Base-by-base conservation (phyloP, 2,888 invertebrate genomes). In the Sphaerophoria rueppellii region DNA sequence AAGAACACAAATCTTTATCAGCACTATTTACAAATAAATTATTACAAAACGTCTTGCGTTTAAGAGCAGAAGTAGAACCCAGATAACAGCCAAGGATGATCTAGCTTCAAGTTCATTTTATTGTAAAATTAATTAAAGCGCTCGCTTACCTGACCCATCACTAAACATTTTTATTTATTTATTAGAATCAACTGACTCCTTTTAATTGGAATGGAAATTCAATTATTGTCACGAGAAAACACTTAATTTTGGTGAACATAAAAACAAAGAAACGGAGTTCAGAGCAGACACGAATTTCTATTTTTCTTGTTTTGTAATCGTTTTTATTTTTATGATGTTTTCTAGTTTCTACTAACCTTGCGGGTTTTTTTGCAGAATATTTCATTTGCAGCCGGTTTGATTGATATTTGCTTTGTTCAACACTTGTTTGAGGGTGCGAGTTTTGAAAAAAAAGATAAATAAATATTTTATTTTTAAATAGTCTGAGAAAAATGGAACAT, bases 371-470 rank as follows among this genome's bases (percentile, higher is more conserved):
- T 43, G 54, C 35, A 65, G 67, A 75, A 83, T 55, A 69, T 83
- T 16, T 61, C 83, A 83, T 80, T 80, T 71, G 71, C 82, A 43
- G 65, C 79, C 79, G 75, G 74, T 83, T 71, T 6, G 16, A 37
- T 55, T 65, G 60, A 14, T 52, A 48, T 71, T 55, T 34, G 9
- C 35, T 61, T 46, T 24, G 14, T 67, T 9, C 9, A 37, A 70
- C 72, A 50, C 69, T 52, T 34, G n/a, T 32, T 46, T 50, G 14
- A 9, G 54, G 58, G 58, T 58, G 24, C 4, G 46, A 58, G n/a
- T 34, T 75, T 77, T 37, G 5, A 11, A 52, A 37, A 52, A 37
- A 24, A 24, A 3, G n/a, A 52, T 40, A 61, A 54, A 52, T 37
- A 46, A 12, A 35, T 12, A 65, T 37, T 14, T 54, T 14, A 37